Evolutionary conservation across 2,888 invertebrate species (phyloP).

Genomic region (Oeneis ivallda): DNA sequence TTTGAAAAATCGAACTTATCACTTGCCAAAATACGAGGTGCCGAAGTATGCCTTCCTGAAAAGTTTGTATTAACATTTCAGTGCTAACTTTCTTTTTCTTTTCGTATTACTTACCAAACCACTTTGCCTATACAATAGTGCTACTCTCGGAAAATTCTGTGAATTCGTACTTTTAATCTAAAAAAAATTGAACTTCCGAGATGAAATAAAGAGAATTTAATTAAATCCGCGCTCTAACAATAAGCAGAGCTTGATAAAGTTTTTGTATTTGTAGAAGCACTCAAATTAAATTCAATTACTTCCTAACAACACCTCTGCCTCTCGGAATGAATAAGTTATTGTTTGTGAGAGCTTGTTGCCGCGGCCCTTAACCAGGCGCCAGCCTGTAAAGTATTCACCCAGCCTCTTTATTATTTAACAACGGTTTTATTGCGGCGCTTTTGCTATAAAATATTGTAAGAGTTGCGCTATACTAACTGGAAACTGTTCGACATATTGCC

Average conservation of each 20-base stretch:
- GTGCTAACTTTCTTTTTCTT: too few relatives aligned
- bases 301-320: slow-evolving; percentile 32
- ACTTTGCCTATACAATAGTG: too few relatives aligned
- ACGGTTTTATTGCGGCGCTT: not conserved
- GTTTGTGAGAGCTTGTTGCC: slow-evolving; percentile 37
- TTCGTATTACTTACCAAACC: too few relatives aligned
- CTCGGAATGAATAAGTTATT: slow-evolving; percentile 41
- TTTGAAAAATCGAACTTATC: too few relatives aligned
- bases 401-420: slow-evolving; percentile 14
- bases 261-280: slow-evolving; percentile 14
- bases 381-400: slow-evolving; percentile 34
- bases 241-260: slow-evolving; percentile 15
- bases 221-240: slow-evolving; percentile 2
- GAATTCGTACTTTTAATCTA: not conserved
- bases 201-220: not conserved
- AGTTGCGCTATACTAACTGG: not conserved
- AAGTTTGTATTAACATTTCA: too few relatives aligned
- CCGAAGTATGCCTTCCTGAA: too few relatives aligned
- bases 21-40: too few relatives aligned
- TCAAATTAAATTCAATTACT: slow-evolving; percentile 31
- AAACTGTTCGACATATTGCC: too few relatives aligned
- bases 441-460: slow-evolving; percentile 9
- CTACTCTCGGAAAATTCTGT: not conserved
- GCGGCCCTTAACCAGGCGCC: slow-evolving; percentile 37
- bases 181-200: not conserved